These are phyloP conservation scores for Anthonomus grandis DNA, from an alignment of 1,140 invertebrate species.

Conservation along the genomic window DNA sequence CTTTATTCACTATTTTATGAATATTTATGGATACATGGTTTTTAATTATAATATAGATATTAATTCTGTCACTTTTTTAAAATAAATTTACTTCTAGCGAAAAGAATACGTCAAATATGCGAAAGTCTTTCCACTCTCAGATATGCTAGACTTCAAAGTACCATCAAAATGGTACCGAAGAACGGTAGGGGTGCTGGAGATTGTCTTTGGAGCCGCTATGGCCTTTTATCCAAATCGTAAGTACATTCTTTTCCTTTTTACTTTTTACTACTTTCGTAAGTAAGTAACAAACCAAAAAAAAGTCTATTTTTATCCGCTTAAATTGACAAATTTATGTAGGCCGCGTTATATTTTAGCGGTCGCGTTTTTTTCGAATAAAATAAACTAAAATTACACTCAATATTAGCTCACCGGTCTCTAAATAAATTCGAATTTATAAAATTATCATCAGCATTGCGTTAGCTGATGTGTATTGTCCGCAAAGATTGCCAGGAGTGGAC, in stretches of 20 bases:
- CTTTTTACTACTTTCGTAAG: too few species aligned
- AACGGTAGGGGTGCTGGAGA: conserved; percentile 82
- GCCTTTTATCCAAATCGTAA: conserved; percentile 85
- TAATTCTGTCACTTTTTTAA: conserved; percentile 16
- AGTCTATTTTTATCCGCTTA: conserved; percentile 17
- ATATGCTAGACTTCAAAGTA: conserved; percentile 79
- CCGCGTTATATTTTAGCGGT: too few species aligned
- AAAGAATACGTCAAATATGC: conserved; percentile 96
- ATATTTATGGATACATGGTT: too few species aligned
- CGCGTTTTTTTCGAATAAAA: conserved; percentile 17
- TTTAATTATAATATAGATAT: neutral
- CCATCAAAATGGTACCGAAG: conserved; percentile 92
- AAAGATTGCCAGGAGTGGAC: too few species aligned
- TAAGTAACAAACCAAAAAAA: neutral
- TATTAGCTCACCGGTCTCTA: conserved; percentile 20
- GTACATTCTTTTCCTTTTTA: too few species aligned
- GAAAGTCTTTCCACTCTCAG: conserved; percentile 90
- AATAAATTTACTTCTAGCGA: conserved; percentile 65
- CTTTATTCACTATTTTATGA: too few species aligned
- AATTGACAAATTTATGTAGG: conserved; percentile 30
- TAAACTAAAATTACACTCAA: conserved; percentile 20
- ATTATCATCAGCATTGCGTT: too few species aligned
- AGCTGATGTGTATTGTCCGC: too few species aligned
- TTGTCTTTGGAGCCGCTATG: conserved; percentile 84
- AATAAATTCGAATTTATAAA: conserved; percentile 20